phyloP scores from a whole-genome alignment of 2,888 invertebrate genomes.

The Phortica okadai region DNA sequence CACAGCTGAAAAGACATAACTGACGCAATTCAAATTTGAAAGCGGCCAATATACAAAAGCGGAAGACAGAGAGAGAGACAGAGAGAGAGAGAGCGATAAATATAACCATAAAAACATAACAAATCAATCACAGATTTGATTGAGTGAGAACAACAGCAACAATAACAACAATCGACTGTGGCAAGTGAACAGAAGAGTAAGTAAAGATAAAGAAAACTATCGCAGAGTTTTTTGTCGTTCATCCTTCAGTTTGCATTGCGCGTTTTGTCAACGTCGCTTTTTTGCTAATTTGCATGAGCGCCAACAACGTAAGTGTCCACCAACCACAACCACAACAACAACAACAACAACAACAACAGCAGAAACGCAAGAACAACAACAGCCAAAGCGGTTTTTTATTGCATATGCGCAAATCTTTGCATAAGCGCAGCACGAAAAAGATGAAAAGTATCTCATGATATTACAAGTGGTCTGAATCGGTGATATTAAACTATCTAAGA shows the following conservation, averaged over 20 bases:
- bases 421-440: conserved; percentile 76
- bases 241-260: neutral
- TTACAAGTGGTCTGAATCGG: conserved; percentile 77
- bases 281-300: conserved; percentile 73
- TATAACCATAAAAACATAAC: conserved; percentile 61
- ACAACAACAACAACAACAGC: conserved; percentile 35
- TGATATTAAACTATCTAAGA: conserved; percentile 78
- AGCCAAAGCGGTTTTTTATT: conserved; percentile 69
- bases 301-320: conserved; percentile 49
- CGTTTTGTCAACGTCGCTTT: neutral
- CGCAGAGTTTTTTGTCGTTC: neutral
- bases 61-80: conserved; percentile 19
- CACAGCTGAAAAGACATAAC: conserved; percentile 38
- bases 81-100: conserved; percentile 12
- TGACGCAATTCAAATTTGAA: conserved; percentile 68
- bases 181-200: conserved; percentile 32
- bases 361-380: conserved; percentile 8
- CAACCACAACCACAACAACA: conserved; percentile 37
- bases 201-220: conserved; percentile 7
- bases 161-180: neutral
- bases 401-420: conserved; percentile 74
- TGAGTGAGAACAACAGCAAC: neutral
- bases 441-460: conserved; percentile 77
- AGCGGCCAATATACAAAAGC: conserved; percentile 43
- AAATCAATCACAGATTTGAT: too few species aligned